Conservation (phyloP, 2,797 vertebrate species). For the Mus caroli region DNA sequence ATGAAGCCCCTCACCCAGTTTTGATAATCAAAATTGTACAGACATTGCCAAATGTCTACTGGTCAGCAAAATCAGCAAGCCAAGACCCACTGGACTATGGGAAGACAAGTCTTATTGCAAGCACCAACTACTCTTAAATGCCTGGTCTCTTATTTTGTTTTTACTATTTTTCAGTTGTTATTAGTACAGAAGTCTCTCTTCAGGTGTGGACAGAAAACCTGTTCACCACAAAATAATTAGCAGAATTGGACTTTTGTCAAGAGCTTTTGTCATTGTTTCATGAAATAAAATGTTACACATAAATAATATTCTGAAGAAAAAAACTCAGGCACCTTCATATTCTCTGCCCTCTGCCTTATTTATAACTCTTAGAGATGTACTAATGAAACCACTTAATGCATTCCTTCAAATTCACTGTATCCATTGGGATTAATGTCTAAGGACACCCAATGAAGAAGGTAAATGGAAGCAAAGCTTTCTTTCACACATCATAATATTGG, state of each 20-base stretch:
- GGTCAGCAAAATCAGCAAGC: neutral
- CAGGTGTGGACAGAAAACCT: constrained; percentile 59
- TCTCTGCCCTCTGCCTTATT: constrained; percentile 56
- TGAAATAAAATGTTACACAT: constrained; percentile 59
- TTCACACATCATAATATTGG: constrained; percentile 48
- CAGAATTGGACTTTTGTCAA: constrained; percentile 70
- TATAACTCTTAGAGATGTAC: constrained; percentile 59
- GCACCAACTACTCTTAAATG: constrained; percentile 22
- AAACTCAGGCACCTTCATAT: neutral
- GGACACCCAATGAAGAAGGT: constrained; percentile 45
- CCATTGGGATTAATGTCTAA: constrained; percentile 55
- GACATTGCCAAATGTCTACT: neutral
- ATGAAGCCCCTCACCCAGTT: neutral
- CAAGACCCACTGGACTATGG: constrained; percentile 2
- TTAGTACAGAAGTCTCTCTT: constrained; percentile 64
- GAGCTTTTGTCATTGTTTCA: constrained; percentile 64
- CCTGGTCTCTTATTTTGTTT: constrained; percentile 27
- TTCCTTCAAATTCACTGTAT: constrained; percentile 59
- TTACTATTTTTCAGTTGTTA: constrained; percentile 51
- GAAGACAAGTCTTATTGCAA: constrained; percentile 23
- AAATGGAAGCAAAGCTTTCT: constrained; percentile 35
- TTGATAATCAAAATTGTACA: constrained; percentile 22
- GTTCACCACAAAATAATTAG: constrained; percentile 79
- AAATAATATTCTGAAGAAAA: constrained; percentile 67
- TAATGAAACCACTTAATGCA: constrained; percentile 45